Evolutionary conservation across 2,113 vertebrate genomes (phyloP), one percentile per base, ranked within the genome.

Genomic region (Prietella phreatophila): DNA sequence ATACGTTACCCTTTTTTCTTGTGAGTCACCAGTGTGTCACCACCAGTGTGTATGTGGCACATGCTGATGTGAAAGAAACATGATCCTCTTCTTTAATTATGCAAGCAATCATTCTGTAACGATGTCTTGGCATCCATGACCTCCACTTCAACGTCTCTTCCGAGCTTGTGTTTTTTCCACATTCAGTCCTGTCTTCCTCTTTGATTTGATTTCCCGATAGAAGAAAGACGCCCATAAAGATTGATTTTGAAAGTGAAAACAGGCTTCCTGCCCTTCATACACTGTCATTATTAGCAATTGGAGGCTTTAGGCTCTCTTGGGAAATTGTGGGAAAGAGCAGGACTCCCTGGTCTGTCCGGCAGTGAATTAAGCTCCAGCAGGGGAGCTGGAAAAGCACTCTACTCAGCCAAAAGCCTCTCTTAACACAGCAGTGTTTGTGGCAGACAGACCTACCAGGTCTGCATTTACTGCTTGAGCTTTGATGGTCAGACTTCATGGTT

Each of bases 201-300:
- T 14, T 83, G 82, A 85, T 87, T 87, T 85, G 50, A 82, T 80
- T 82, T 53, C 27, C 0, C 1, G 39, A 79, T 69, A 55, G 20
- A 85, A 53, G 65, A 83, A 69, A 55, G 50, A 85, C 83, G 47
- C 76, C 67, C 83, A 85, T 83, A 81, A 86, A 65, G 47, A 78
- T 39, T 55, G 86, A 75, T 81, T 58, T 86, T 8, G n/a, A n/a
- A 80, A 89, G 61, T 36, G 33, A 85, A 80, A 53, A 65, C 80
- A 79, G 9, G 22, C 27, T 10, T 6, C 79, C 53, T 5, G 30
- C 27, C 71, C 53, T 80, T 75, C 73, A 53, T 33, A 47, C 65
- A 22, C 53, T 65, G 55, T 76, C 82, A 82, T 90, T 89, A 86
- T 87, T 85, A 86, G n/a, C 53, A 73, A 85, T 56, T 19, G 3